Base-by-base conservation (phyloP, 2,113 vertebrate species). In the Boleophthalmus pectinirostris region DNA sequence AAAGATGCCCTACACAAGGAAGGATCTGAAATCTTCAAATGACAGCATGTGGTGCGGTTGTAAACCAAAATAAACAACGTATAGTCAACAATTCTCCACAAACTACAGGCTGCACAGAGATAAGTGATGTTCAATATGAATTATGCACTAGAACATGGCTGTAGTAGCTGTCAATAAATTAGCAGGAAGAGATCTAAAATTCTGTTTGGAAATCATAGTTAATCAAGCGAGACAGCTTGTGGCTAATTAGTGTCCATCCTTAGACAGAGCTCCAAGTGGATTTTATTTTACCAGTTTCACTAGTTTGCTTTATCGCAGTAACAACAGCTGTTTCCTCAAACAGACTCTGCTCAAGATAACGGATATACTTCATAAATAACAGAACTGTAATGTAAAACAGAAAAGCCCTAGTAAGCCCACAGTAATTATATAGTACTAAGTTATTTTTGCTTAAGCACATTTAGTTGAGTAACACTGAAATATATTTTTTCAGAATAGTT, bases 1-100 rank as follows among this genome's bases (percentile, higher is more conserved):
- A 77, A 75, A 80, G 58, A 70, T 33, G 70, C 61, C 49, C 38
- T 20, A 35, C 25, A 21, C 56, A 11, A 46, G n/a, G 29, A 43
- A 15, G 68, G 60, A 35, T 24, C 16, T 63, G 5, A 47, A 11
- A 64, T 12, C 3, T 51, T 63, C 53, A 20, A 35, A 21, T 54
- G 5, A 23, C 20, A 53, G 0, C 29, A 35, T 67, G 25, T 11
- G 33, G 29, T 53, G 57, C 24, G 57, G 47, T 21, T 64, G 61
- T 64, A 38, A n/a, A 64, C 33, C 33, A 64, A 64, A 64, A 64
- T 43, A 64, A 64, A 38, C 33, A 64, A 64, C 61, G 18, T 38
- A 64, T 43, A 64, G 61, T 64, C 61, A 64, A 64, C 61, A 64
- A 64, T 38, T 33, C 29, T 38, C 33, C 61, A 64, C 61, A 64